Base-by-base conservation (phyloP, 2,113 vertebrate genomes). In the Sinocyclocheilus grahami region DNA sequence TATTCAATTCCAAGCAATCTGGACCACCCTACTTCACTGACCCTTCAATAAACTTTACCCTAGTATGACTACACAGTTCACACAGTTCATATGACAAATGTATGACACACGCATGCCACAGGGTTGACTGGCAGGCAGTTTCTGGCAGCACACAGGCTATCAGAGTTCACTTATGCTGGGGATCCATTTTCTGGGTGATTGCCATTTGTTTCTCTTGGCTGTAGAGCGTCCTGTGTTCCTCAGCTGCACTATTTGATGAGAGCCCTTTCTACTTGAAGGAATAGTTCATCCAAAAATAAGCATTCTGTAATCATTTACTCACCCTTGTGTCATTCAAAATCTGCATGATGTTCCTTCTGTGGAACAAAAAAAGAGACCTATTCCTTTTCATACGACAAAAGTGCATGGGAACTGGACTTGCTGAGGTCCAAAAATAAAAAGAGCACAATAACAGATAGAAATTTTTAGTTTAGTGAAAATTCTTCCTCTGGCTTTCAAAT, bases 191-290 rank as follows among this genome's bases (percentile, higher is more conserved):
- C 89, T 92, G 90, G 89, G 83, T 89, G 86, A 90, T 90, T 87
- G 27, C 84, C 14, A 37, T 89, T 92, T 93, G 93, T 93, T 90
- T 91, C 90, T 93, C 88, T 92, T 93, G 93, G 93, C 93, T 93
- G 90, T 60, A 83, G 83, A 91, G 86, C 83, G 82, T 85, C 90
- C 62, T 55, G 53, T 92, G 87, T 91, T 91, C 88, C 13, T 33
- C 63, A 18, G 76, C 86, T 58, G 69, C 39, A 72, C 86, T 48
- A 9, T 75, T 62, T 53, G 39, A 13, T 18, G 63, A 72, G 82
- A 71, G 27, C 42, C 46, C 24, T 42, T 20, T 27, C 18, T 80
- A 46, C 78, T 39, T 79, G 22, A 79, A 79, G 53, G 30, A 79
- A 60, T 60, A n/a, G 77, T 79, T 60, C 4, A 58, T 60, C 53